Conservation (phyloP, 2,113 vertebrate genomes). For the Podarcis muralis region DNA sequence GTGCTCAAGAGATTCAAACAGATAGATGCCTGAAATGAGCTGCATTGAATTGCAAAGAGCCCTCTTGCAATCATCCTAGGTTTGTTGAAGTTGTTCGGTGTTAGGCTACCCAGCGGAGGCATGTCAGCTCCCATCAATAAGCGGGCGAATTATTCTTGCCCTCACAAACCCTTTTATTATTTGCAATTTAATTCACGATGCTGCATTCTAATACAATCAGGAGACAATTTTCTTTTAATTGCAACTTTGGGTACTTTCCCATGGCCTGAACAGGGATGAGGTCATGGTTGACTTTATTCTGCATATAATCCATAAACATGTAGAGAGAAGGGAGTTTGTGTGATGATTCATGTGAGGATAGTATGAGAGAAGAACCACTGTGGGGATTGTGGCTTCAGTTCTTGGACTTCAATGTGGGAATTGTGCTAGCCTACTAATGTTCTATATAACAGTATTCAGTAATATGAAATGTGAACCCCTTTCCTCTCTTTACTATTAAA, state of each 20-base stretch:
- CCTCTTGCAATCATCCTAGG: constrained; percentile 8
- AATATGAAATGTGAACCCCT: background rate
- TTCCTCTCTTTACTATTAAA: background rate
- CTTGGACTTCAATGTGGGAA: background rate
- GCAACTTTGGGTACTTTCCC: constrained; percentile 3
- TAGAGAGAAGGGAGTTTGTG: background rate
- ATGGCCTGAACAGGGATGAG: background rate
- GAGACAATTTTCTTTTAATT: constrained; percentile 2
- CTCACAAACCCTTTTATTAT: constrained; percentile 10
- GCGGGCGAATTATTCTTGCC: constrained; percentile 21
- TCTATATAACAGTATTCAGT: background rate
- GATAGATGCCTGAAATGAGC: constrained; percentile 5
- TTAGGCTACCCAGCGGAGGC: constrained; percentile 4
- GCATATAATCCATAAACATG: background rate
- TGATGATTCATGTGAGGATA: background rate
- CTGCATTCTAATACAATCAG: constrained; percentile 27
- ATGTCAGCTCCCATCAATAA: constrained; percentile 13
- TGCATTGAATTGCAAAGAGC: constrained; percentile 17
- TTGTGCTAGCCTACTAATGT: too few species aligned
- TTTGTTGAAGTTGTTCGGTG: constrained; percentile 5
- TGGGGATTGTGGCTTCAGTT: too few species aligned
- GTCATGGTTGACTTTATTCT: constrained; percentile 1
- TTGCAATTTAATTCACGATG: constrained; percentile 1
- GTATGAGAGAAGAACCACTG: background rate
- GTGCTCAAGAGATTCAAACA: background rate